phyloP scores from a whole-genome alignment of 2,888 invertebrate species.

The Dioctria rufipes region DNA sequence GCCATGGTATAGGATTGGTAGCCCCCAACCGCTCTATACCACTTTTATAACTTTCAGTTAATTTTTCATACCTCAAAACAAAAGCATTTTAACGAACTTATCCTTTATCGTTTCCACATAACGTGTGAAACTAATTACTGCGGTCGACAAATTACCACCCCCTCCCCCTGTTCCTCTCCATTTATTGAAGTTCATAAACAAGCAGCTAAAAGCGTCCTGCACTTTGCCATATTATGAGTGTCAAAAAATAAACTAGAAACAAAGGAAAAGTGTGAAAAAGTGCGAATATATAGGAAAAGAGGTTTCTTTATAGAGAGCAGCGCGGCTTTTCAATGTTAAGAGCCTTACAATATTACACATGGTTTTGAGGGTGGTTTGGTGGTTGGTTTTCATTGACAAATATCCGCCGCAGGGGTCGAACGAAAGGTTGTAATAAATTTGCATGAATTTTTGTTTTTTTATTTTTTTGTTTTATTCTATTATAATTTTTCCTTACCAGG shows the following conservation, averaged over 20 bases:
- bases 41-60: too few species aligned
- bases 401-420: background rate
- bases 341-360: background rate
- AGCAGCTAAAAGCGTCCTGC: slow-evolving; percentile 8
- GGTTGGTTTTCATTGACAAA: background rate
- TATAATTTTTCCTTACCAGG: background rate
- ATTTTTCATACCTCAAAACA: background rate
- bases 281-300: slow-evolving; percentile 20
- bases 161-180: background rate
- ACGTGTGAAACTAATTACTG: slow-evolving; percentile 28
- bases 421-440: too few species aligned
- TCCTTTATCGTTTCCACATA: slow-evolving; percentile 20
- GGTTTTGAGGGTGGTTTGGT: background rate
- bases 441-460: too few species aligned
- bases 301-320: slow-evolving; percentile 9
- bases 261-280: slow-evolving; percentile 45
- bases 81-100: slow-evolving; percentile 1
- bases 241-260: slow-evolving; percentile 27
- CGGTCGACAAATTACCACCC: slow-evolving; percentile 22
- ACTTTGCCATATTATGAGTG: background rate
- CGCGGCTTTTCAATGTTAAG: slow-evolving; percentile 12
- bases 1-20: too few species aligned
- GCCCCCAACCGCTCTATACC: too few species aligned
- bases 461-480: too few species aligned
- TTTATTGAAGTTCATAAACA: background rate